These are phyloP conservation scores for Urophycis tenuis DNA, from an alignment of 2,797 vertebrate genomes.

Conservation along the genomic window DNA sequence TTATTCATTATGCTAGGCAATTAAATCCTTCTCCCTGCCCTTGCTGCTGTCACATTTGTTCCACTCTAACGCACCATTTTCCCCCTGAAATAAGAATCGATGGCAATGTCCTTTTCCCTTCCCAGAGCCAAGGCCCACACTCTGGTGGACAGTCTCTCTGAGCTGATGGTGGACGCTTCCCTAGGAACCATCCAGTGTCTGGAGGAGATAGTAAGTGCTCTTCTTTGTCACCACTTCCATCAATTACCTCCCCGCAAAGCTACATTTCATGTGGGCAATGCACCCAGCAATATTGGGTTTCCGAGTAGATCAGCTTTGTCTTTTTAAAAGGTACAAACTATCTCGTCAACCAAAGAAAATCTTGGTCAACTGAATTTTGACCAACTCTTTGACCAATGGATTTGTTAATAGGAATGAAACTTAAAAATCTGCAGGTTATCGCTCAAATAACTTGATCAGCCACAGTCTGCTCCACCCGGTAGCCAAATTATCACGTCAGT, in stretches of 20 bases:
- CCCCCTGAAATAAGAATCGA: background rate
- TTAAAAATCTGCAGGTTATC: too few relatives aligned
- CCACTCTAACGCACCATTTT: background rate
- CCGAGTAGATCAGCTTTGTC: too few relatives aligned
- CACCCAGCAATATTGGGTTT: background rate
- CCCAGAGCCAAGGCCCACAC: slow-evolving; percentile 78
- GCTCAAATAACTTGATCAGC: too few relatives aligned
- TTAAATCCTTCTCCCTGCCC: too few relatives aligned
- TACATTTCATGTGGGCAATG: background rate
- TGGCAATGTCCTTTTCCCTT: slow-evolving; percentile 3
- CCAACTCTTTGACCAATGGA: too few relatives aligned
- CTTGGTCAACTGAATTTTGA: background rate
- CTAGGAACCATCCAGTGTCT: slow-evolving; percentile 85
- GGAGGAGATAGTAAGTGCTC: slow-evolving; percentile 88
- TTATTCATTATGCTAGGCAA: background rate
- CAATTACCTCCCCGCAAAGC: background rate
- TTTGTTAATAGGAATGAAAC: too few relatives aligned
- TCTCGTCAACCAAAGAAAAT: too few relatives aligned
- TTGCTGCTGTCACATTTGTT: too few relatives aligned
- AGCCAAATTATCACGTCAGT: too few relatives aligned
- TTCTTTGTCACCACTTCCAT: background rate
- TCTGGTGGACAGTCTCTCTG: slow-evolving; percentile 82
- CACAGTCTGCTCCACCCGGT: too few relatives aligned
- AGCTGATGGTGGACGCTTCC: slow-evolving; percentile 84
- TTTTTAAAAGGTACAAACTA: too few relatives aligned